These are phyloP conservation scores for Gila robusta DNA, from an alignment of 2,797 vertebrate genomes.

Conservation along the genomic window DNA sequence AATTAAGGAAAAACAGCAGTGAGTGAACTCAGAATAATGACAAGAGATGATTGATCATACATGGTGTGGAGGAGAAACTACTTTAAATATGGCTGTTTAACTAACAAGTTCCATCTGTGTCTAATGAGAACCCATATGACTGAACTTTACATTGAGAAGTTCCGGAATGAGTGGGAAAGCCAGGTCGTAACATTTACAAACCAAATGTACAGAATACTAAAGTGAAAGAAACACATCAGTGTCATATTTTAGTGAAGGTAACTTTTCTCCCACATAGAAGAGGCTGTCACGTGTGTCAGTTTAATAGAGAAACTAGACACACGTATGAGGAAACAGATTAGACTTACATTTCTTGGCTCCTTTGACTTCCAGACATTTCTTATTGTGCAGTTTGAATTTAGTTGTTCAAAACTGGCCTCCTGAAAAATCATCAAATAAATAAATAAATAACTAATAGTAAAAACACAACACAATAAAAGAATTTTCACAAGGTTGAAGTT, in stretches of 20 bases:
- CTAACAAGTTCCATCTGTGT: not conserved
- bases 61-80: not conserved
- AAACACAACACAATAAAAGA: too few species aligned
- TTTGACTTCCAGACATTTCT: not conserved
- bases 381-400: not conserved
- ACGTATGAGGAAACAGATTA: not conserved
- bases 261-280: not conserved
- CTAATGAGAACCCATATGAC: not conserved
- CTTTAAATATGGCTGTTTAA: not conserved
- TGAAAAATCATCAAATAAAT: not conserved
- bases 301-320: not conserved
- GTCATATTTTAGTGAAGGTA: not conserved
- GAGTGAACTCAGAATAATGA: not conserved
- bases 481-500: not conserved
- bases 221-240: not conserved
- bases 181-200: not conserved
- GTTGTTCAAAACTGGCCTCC: not conserved
- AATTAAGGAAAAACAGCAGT: conserved; percentile 10
- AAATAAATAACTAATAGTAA: too few species aligned
- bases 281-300: not conserved
- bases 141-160: not conserved
- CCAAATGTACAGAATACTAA: not conserved
- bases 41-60: not conserved
- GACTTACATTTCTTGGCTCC: conserved; percentile 13
- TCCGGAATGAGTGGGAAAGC: not conserved